These are phyloP conservation scores for Psylliodes chrysocephalus DNA, from an alignment of 2,888 invertebrate species.

Conservation along the genomic window DNA sequence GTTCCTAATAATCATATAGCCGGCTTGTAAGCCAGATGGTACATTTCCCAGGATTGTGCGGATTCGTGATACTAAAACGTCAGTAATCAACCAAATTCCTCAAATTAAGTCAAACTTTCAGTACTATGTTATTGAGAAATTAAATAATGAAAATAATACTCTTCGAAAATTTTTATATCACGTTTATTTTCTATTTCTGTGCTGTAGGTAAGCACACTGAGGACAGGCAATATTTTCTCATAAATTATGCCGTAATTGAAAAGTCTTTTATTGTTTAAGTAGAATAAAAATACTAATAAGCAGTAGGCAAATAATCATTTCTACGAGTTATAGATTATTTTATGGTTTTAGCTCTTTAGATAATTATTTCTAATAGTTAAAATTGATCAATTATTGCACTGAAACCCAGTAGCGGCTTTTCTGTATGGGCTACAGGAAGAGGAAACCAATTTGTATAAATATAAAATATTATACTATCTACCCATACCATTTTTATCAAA, in stretches of 20 bases:
- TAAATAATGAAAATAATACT: conserved; percentile 8
- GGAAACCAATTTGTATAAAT: too few relatives aligned
- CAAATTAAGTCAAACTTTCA: conserved; percentile 34
- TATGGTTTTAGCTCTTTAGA: too few relatives aligned
- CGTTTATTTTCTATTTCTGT: neutral
- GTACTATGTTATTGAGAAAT: conserved; percentile 15
- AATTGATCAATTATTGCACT: too few relatives aligned
- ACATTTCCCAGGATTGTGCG: conserved; percentile 39
- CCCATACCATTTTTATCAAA: too few relatives aligned
- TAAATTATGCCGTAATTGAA: neutral
- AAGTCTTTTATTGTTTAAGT: too few relatives aligned
- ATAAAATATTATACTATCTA: too few relatives aligned
- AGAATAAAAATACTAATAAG: too few relatives aligned
- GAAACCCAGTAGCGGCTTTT: too few relatives aligned
- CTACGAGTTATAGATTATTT: too few relatives aligned
- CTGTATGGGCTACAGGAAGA: too few relatives aligned
- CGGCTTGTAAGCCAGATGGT: conserved; percentile 38
- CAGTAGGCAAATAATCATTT: too few relatives aligned
- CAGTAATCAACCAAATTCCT: conserved; percentile 40
- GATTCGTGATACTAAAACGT: conserved; percentile 40
- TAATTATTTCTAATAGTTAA: too few relatives aligned
- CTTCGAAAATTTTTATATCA: conserved; percentile 5
- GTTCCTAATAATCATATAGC: conserved; percentile 35
- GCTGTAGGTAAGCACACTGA: neutral
- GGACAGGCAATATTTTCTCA: neutral